phyloP scores from a whole-genome alignment of 2,113 vertebrate species.

The Chlorodrepanis virens region DNA sequence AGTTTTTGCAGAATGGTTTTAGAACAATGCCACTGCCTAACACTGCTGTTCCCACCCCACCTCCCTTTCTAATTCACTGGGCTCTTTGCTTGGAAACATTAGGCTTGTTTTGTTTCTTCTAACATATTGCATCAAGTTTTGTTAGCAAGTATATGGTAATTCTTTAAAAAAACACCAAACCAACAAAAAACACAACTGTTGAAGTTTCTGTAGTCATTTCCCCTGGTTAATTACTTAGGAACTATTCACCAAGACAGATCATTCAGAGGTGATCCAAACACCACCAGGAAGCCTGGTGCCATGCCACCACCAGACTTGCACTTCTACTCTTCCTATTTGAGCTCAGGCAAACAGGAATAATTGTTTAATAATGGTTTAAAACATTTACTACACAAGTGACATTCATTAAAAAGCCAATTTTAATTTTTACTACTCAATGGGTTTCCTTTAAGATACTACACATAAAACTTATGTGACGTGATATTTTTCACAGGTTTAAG shows the following conservation, averaged over 20 bases:
- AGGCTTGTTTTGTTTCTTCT: not conserved
- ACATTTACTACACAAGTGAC: not conserved
- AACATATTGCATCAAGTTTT: not conserved
- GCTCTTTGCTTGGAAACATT: not conserved
- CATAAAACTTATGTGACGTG: not conserved
- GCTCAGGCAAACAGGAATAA: not conserved
- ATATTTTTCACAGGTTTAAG: not conserved
- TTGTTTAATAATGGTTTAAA: not conserved
- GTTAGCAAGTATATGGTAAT: not conserved
- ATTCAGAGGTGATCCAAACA: not conserved
- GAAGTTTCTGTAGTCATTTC: not conserved
- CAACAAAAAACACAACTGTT: not conserved
- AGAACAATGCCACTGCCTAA: slow-evolving; percentile 6
- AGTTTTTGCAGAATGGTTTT: not conserved
- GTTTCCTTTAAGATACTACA: not conserved
- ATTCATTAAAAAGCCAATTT: not conserved
- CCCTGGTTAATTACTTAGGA: not conserved
- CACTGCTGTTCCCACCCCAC: not conserved
- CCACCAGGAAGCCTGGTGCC: not conserved
- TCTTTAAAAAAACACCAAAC: not conserved
- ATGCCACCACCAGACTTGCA: not conserved
- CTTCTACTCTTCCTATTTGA: not conserved
- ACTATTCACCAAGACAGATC: not conserved
- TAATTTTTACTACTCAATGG: not conserved
- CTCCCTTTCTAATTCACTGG: not conserved